Evolutionary conservation across 2,888 invertebrate genomes (phyloP).

Genomic region (Athalia circularis): DNA sequence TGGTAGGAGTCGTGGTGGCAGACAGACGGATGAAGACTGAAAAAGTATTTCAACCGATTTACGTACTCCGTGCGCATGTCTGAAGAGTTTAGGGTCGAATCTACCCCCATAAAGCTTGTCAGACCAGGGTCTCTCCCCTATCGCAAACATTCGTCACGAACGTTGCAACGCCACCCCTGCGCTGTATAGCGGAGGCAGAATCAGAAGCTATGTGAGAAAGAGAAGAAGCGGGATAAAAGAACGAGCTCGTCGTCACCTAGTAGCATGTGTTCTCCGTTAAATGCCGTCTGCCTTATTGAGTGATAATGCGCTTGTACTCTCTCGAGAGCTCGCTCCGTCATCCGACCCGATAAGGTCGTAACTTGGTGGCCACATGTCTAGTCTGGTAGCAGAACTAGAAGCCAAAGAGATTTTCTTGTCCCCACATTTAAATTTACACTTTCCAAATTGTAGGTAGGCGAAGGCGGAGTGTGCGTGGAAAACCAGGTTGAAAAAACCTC

Average conservation of each 20-base stretch:
- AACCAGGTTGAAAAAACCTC: background rate
- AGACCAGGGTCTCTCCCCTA: slow-evolving; percentile 51
- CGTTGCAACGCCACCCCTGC: slow-evolving; percentile 47
- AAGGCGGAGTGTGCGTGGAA: background rate
- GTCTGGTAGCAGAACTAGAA: background rate
- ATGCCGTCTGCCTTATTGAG: slow-evolving; percentile 46
- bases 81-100: slow-evolving; percentile 48
- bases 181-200: slow-evolving; percentile 36
- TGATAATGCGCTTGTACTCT: slow-evolving; percentile 35
- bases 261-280: slow-evolving; percentile 55
- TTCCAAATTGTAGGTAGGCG: background rate
- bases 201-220: slow-evolving; percentile 49
- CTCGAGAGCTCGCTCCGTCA: slow-evolving; percentile 13
- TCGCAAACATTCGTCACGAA: slow-evolving; percentile 59
- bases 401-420: background rate
- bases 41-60: background rate
- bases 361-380: slow-evolving; percentile 23
- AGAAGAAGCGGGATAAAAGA: slow-evolving; percentile 53
- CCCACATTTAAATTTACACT: slow-evolving; percentile 23
- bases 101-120: slow-evolving; percentile 55
- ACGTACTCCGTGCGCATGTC: background rate
- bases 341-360: slow-evolving; percentile 11
- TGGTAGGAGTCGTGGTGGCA: background rate
- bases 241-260: slow-evolving; percentile 54
- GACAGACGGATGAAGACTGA: slow-evolving; percentile 10